phyloP scores from a whole-genome alignment of 2,113 vertebrate species.

The Phyllostomus discolor region DNA sequence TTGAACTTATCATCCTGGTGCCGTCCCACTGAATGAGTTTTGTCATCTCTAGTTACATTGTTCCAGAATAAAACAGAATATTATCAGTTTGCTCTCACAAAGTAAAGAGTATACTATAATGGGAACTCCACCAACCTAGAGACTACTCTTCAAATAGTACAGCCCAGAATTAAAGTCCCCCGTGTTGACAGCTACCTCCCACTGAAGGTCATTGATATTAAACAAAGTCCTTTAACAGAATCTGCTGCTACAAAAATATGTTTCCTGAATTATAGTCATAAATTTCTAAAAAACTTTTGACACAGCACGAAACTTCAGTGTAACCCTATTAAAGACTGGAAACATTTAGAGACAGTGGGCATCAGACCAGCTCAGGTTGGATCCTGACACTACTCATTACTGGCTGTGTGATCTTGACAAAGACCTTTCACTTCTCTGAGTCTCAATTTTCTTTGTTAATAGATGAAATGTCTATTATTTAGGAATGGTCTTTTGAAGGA shows the following conservation, averaged over 20 bases:
- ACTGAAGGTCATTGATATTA: background rate
- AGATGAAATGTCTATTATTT: background rate
- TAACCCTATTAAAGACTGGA: background rate
- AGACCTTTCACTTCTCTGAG: background rate
- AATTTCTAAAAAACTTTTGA: background rate
- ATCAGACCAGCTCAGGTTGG: background rate
- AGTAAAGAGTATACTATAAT: background rate
- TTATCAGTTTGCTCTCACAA: background rate
- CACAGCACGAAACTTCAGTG: background rate
- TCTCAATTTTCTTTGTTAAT: background rate
- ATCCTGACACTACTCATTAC: background rate
- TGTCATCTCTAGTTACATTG: background rate
- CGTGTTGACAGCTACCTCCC: background rate
- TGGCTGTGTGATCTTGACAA: background rate
- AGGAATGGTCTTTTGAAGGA: background rate
- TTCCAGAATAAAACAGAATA: constrained; percentile 11
- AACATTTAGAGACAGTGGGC: background rate
- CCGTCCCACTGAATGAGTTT: background rate
- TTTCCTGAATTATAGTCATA: background rate
- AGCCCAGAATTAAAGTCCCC: background rate
- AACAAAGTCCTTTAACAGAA: background rate
- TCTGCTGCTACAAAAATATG: background rate
- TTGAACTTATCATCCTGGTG: background rate
- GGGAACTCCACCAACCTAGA: background rate
- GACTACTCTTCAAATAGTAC: background rate